Conservation (phyloP, 1,140 invertebrate species). For the Gryllus bimaculatus region DNA sequence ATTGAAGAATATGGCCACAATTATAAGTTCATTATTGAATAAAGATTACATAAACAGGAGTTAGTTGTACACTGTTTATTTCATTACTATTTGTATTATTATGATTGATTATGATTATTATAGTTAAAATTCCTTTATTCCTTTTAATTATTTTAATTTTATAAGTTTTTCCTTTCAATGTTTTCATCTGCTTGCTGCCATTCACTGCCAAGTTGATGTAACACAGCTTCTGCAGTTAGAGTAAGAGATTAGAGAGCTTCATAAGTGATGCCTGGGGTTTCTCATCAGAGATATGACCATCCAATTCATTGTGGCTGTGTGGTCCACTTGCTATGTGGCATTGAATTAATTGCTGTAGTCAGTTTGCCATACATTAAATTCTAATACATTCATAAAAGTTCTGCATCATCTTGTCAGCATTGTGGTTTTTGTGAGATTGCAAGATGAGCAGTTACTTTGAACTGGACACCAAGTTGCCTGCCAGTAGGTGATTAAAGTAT, state of each 20-base stretch:
- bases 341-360: not conserved
- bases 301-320: not conserved
- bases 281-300: not conserved
- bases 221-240: slow-evolving; percentile 10
- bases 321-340: not conserved
- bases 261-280: not conserved
- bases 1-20: not conserved
- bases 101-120: not conserved
- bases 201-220: slow-evolving; percentile 13
- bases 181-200: slow-evolving; percentile 9
- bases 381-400: not conserved
- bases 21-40: not conserved
- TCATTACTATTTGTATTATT: not conserved
- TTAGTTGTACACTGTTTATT: not conserved
- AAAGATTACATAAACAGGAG: not conserved
- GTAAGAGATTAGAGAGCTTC: not conserved
- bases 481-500: not conserved
- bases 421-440: not conserved
- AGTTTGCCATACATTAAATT: not conserved
- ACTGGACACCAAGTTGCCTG: slow-evolving; percentile 2
- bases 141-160: not conserved
- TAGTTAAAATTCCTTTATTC: not conserved
- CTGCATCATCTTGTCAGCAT: not conserved
- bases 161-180: not conserved
- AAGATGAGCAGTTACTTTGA: not conserved